A percentile compares a stretch with the other conserved stretches of the same genome.
Conservation (phyloP, 2,888 invertebrate genomes). For the Macrophya annulata region DNA sequence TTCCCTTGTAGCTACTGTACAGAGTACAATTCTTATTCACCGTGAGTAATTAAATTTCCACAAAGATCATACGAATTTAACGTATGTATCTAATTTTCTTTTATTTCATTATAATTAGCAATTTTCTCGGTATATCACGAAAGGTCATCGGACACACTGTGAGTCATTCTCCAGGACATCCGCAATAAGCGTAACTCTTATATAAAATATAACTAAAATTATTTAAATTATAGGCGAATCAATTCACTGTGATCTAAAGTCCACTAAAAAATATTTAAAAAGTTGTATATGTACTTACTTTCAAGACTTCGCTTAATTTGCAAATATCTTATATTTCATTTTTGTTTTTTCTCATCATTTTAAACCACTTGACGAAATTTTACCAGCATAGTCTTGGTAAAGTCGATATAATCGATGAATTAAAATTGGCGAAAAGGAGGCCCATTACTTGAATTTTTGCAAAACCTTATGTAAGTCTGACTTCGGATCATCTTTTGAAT, state of each 20-base stretch:
- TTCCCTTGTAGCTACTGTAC: constrained; percentile 22
- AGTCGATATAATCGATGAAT: background rate
- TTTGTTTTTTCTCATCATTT: background rate
- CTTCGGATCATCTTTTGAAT: background rate
- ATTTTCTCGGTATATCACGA: too few relatives aligned
- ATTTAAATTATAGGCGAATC: background rate
- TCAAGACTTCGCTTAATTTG: background rate
- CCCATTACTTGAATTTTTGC: background rate
- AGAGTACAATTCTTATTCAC: background rate
- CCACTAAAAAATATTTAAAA: background rate
- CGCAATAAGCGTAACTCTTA: background rate
- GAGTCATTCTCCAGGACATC: too few relatives aligned
- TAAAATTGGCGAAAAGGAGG: background rate
- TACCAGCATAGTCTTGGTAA: background rate
- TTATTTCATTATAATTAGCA: background rate
- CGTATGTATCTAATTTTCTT: background rate
- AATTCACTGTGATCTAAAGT: too few relatives aligned
- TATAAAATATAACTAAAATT: background rate
- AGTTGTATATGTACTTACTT: background rate
- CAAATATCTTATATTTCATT: background rate
- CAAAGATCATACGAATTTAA: background rate
- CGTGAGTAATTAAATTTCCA: constrained; percentile 1
- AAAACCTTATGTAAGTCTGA: background rate
- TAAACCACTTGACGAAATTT: background rate
- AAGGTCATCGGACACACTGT: too few relatives aligned